Evolutionary conservation across 2,888 invertebrate genomes (phyloP), one percentile per base, ranked within the genome.

Genomic region (Eucera pruinosa): DNA sequence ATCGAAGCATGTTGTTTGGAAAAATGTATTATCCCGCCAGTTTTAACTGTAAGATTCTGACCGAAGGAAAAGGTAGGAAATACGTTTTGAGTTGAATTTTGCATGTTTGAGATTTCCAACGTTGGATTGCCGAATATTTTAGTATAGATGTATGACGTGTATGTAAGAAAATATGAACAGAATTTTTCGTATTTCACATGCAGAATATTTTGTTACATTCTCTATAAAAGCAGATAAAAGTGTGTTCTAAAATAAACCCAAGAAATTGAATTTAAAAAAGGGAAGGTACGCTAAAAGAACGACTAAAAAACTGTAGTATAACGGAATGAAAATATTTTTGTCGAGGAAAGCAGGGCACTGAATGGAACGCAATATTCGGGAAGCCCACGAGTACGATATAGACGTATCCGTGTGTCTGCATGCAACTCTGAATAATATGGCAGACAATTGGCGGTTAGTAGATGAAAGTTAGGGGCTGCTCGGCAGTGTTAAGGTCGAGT

Each of bases 401-500:
- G 18, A 7, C 13, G n/a, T 36, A 39, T 36, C 2, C 18, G 5
- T 7, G 1, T 18, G 27, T 5, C 4, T 52, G 4, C 4, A 50
- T 7, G 50, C 4, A 33, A 50, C 50, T 50, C 50, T 13, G 50
- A 50, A 68, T 68, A 68, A 68, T 61, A 33, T 41, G 18, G 23
- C 25, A 13, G 13, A 52, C n/a, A 23, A 41, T 25, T 23, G 20
- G 11, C 18, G n/a, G 30, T 7, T 23, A 33, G 11, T 6, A 20
- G 18, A 45, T 23, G 52, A 43, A 62, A 62, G 62, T 45, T 62
- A 33, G 48, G 30, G 4, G 70, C 39, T 74, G 20, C 6, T 62
- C 55, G 54, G 60, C 70, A 54, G 67, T 78, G 79, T 77, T 81
- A 80, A 80, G 78, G 78, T 47, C 61, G 79, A 58, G 65, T 57